A percentile compares a stretch with the other conserved stretches of the same genome.
These are phyloP conservation scores for Leptura quadrifasciata DNA, from an alignment of 2,888 invertebrate species.

Conservation along the genomic window DNA sequence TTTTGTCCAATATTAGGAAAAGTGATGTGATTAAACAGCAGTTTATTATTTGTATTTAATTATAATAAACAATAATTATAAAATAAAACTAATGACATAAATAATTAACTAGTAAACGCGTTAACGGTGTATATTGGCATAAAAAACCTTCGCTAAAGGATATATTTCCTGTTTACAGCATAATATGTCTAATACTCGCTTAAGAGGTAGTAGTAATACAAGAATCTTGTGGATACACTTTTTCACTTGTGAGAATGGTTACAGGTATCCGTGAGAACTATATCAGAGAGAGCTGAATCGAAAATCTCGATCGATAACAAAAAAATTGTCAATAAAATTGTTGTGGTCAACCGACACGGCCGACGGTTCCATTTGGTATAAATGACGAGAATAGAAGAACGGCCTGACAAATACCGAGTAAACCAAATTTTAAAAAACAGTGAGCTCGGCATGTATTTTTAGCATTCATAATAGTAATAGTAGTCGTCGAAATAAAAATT, in stretches of 20 bases:
- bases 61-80: not conserved
- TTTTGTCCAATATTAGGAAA: no score
- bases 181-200: constrained; percentile 10
- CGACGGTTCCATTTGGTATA: not conserved
- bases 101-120: not conserved
- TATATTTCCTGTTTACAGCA: constrained; percentile 24
- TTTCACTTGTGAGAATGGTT: constrained; percentile 50
- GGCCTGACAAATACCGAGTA: not conserved
- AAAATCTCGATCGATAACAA: constrained; percentile 21
- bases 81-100: not conserved
- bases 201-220: constrained; percentile 17
- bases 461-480: no score
- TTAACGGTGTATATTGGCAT: not conserved
- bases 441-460: no score
- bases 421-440: no score
- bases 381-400: not conserved
- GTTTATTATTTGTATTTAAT: no score
- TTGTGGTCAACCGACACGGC: constrained; percentile 8
- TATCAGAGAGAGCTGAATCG: constrained; percentile 46
- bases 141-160: not conserved
- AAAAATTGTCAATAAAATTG: constrained; percentile 11
- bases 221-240: constrained; percentile 17
- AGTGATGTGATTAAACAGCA: no score
- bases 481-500: no score
- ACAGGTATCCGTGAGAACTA: constrained; percentile 57